These are phyloP conservation scores for Sarcophaga subvicina DNA, from an alignment of 2,888 invertebrate species.

Conservation along the genomic window DNA sequence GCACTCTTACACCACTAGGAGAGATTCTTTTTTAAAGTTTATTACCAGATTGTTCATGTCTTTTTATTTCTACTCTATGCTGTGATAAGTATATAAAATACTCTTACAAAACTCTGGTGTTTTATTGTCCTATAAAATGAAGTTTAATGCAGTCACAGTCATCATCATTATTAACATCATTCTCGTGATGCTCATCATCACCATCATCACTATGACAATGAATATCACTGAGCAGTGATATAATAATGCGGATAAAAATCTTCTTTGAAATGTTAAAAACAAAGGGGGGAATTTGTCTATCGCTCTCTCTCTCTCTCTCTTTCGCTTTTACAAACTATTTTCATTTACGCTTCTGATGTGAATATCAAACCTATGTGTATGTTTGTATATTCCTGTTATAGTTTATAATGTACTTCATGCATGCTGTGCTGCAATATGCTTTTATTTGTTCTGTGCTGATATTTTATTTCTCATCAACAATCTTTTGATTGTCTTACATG, in stretches of 20 bases:
- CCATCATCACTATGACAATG: neutral
- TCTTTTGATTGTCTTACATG: neutral
- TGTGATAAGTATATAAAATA: neutral
- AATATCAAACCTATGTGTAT: neutral
- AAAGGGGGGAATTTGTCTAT: neutral
- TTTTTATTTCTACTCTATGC: neutral
- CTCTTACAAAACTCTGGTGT: conserved; percentile 11
- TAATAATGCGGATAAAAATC: conserved; percentile 22
- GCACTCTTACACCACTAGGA: no score
- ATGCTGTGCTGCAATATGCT: conserved; percentile 23
- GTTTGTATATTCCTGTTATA: neutral
- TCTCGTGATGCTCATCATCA: conserved; percentile 8
- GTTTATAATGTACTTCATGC: neutral
- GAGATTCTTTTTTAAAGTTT: neutral
- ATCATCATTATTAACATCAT: neutral
- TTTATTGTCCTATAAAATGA: conserved; percentile 37
- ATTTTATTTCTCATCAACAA: conserved; percentile 1
- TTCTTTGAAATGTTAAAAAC: neutral
- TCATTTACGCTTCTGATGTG: neutral
- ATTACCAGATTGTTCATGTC: neutral
- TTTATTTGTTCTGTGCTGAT: conserved; percentile 2
- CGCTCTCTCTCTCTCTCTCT: no score
- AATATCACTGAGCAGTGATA: conserved; percentile 28
- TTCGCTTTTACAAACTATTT: neutral
- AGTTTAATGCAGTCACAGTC: conserved; percentile 36